These are phyloP conservation scores for Rousettus madagascariensis DNA, from an alignment of 2,797 vertebrate species.

Conservation along the genomic window DNA sequence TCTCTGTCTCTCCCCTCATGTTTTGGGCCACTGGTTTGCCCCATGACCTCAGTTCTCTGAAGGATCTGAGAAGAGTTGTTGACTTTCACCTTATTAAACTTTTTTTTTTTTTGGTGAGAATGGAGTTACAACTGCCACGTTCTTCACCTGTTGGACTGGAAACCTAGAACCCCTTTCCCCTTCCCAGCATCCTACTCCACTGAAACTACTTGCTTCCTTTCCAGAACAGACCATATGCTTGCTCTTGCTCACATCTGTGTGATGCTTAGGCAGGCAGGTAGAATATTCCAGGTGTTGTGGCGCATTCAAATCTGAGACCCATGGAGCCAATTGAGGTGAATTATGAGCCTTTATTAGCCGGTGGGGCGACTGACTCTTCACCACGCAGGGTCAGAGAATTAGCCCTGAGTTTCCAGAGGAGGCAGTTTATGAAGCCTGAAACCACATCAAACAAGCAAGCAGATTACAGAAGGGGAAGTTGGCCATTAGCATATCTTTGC, in stretches of 20 bases:
- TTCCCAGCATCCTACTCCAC: neutral
- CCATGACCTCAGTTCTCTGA: neutral
- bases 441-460: too few species aligned
- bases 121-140: neutral
- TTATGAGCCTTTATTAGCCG: too few species aligned
- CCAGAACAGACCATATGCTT: neutral
- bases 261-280: neutral
- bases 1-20: rapidly evolving
- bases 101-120: neutral
- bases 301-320: too few species aligned
- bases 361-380: too few species aligned
- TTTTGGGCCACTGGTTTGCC: neutral
- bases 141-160: neutral
- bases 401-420: too few species aligned
- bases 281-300: neutral
- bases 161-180: neutral
- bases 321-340: too few species aligned
- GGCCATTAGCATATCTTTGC: too few species aligned
- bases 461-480: too few species aligned
- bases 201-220: neutral
- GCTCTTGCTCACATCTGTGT: neutral
- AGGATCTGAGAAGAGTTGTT: neutral
- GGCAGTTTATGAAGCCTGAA: too few species aligned
- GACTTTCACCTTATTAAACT: neutral
- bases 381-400: too few species aligned